Conservation (phyloP, 2,113 vertebrate species). For the Falco punctatus region DNA sequence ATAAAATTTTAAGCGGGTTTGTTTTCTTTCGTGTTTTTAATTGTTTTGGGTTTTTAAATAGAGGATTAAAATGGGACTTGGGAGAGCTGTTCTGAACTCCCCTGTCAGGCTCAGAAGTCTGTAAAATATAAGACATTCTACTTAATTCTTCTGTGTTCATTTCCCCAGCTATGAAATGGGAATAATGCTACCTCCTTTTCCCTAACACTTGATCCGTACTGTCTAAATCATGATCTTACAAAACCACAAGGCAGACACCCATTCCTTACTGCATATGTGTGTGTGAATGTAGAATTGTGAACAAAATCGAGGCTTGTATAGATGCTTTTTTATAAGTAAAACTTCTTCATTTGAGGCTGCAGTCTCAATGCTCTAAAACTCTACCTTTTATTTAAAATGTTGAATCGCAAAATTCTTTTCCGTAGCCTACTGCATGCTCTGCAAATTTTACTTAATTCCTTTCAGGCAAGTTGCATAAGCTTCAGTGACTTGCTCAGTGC, state of each 20-base stretch:
- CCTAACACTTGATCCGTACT: neutral
- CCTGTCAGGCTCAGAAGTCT: neutral
- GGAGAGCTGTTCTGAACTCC: neutral
- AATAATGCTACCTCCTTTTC: neutral
- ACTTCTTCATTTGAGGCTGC: neutral
- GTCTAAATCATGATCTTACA: neutral
- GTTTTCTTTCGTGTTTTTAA: neutral
- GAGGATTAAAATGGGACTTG: neutral
- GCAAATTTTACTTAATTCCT: slow-evolving; percentile 27
- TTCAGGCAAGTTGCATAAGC: slow-evolving; percentile 29
- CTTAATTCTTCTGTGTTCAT: neutral
- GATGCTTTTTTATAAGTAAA: neutral
- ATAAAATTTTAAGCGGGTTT: neutral
- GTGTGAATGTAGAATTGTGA: neutral
- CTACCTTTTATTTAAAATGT: slow-evolving; percentile 22
- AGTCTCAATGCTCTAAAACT: slow-evolving; percentile 16
- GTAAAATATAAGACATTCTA: neutral
- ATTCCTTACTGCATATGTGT: neutral
- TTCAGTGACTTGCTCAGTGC: neutral
- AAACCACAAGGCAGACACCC: neutral
- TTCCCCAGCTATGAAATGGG: neutral
- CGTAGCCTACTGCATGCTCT: neutral
- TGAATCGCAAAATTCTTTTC: neutral
- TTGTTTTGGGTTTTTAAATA: neutral
- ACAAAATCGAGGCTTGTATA: neutral